Conservation (phyloP, 23 tunicate species). For the Trididemnum clinides region DNA sequence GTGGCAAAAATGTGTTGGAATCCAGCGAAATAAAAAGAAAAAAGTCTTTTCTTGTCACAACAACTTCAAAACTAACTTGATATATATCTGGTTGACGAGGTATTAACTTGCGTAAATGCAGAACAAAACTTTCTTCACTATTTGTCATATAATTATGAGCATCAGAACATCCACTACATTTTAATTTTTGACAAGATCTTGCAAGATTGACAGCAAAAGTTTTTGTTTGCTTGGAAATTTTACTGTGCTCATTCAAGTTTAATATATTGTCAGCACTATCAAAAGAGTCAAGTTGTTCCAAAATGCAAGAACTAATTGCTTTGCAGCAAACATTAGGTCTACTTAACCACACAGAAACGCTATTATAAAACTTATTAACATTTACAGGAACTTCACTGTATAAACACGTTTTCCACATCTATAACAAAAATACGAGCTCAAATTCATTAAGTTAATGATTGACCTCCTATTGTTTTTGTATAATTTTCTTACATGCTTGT, state of each 20-base stretch:
- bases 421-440: too few relatives aligned
- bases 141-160: not conserved
- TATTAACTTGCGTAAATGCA: slow-evolving; percentile 40
- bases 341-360: slow-evolving; percentile 60
- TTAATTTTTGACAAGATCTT: too few relatives aligned
- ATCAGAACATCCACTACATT: not conserved
- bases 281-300: too few relatives aligned
- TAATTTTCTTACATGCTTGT: too few relatives aligned
- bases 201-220: too few relatives aligned
- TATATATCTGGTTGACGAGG: slow-evolving; percentile 50
- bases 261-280: too few relatives aligned
- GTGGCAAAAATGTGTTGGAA: not conserved
- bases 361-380: not conserved
- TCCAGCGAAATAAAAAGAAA: slow-evolving; percentile 24
- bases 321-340: slow-evolving; percentile 92
- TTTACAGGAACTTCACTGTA: not conserved
- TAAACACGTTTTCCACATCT: not conserved
- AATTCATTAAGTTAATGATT: too few relatives aligned
- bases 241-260: too few relatives aligned
- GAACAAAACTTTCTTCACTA: not conserved
- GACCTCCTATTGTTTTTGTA: too few relatives aligned
- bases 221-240: too few relatives aligned
- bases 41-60: not conserved
- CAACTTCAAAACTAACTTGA: slow-evolving; percentile 21
- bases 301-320: slow-evolving; percentile 54